A percentile compares a stretch with the other conserved stretches of the same genome.
Conservation (phyloP, 2,797 vertebrate species). For the Alca torda region DNA sequence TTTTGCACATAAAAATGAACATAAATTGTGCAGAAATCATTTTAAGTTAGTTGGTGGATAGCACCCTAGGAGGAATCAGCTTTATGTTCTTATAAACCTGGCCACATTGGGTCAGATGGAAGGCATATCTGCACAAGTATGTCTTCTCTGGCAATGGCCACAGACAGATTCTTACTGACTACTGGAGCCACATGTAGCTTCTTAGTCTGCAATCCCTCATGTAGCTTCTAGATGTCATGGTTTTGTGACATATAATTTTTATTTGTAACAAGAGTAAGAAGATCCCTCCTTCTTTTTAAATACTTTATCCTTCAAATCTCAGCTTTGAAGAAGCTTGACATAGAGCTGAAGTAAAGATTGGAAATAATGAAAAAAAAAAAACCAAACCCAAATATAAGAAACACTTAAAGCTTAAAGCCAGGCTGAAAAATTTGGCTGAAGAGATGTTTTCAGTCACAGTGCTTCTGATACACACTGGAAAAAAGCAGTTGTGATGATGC, state of each 20-base stretch:
- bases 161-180: neutral
- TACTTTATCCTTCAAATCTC: neutral
- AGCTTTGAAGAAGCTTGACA: neutral
- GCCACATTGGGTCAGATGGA: neutral
- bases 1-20: neutral
- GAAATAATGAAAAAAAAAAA: neutral
- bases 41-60: neutral
- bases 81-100: neutral
- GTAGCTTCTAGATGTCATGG: neutral
- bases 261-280: neutral
- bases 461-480: neutral
- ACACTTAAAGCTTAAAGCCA: neutral
- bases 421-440: neutral
- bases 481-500: neutral
- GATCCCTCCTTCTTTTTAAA: neutral
- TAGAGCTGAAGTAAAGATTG: neutral
- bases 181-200: neutral
- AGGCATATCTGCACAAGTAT: neutral
- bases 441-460: neutral
- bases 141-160: neutral
- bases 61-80: neutral
- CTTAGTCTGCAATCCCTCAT: neutral
- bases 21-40: neutral
- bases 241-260: neutral
- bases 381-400: neutral